Base-by-base conservation (phyloP, 2,888 invertebrate species). In the Linhomoeus sp. region DNA sequence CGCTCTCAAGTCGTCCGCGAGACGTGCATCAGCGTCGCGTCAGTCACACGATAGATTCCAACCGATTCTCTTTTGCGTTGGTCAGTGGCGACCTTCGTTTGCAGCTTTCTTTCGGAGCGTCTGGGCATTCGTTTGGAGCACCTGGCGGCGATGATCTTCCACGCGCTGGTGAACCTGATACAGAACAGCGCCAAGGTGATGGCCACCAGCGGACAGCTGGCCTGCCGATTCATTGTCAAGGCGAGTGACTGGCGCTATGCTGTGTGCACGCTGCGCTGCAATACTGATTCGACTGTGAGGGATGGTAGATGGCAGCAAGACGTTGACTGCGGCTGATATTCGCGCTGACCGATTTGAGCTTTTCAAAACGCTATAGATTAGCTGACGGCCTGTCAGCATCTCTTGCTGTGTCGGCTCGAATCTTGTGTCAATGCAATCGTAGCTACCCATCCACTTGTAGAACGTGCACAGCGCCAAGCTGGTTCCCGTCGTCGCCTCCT, bases 1-100 rank as follows among this genome's bases (percentile, higher is more conserved):
- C 74, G 87, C 9, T 94, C 92, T 56, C 82, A 83, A 70, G 84
- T 92, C 50, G 90, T 90, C 1, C 75, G 94, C 43, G 97, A 97
- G 67, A 85, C 86, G 1, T 92, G 90, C 64, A 81, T 92, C 50
- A 86, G 90, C 0, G 78, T 92, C 57, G 86, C 90, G 38, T 88
- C 59, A 61, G 65, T 60, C 42, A 3, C n/a, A 50, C n/a, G 5
- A 23, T 17, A 23, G 9, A 5, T 23, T 24, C 25, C 22, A 3
- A 2, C 22, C n/a, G 17, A 45, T 12, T 14, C 23, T 43, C 25
- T 20, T 38, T 38, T 5, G 7, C 9, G 22, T 9, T 9, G 38
- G 9, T 9, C 5, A 7, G 5, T 5, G 5, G 7, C 29, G 29
- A 29, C 7, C 12, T 29, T 23, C 41, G 41, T 43, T 54, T 58